Evolutionary conservation across 2,113 vertebrate species (phyloP), one percentile per base, ranked within the genome.

Genomic region (Alethe castanea): DNA sequence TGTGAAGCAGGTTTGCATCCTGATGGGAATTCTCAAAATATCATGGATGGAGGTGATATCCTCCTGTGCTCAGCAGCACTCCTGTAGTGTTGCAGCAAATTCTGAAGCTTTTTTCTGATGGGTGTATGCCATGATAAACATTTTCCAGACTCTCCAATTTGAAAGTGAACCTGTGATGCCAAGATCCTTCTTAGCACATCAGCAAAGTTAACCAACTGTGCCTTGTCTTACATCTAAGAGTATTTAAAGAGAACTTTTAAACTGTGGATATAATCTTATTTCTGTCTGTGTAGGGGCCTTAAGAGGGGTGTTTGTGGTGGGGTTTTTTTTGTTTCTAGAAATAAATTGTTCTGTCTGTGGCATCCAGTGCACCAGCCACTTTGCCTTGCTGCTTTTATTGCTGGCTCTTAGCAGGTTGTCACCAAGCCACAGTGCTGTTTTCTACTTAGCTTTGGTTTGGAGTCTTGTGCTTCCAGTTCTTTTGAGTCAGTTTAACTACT

Each of bases 1-100:
- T 1, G 0, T 15, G 65, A 90, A 33, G 57, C 1, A 1, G 14
- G 6, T 67, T 79, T 44, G 47, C 5, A 0, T 38, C 59, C 26
- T 73, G 19, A 53, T 52, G 42, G 59, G 54, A 48, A 29, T 64
- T 86, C 45, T 76, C 33, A 36, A 40, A 82, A n/a, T 44, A 7
- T 8, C 5, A 1, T 3, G 29, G 35, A 19, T 59, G 22, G 81
- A 73, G 31, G 7, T 8, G 4, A 23, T 36, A 6, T 10, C 31
- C 18, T 66, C 8, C 36, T 29, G 35, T 33, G n/a, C 54, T 71
- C 11, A 61, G 62, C 74, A 86, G 36, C 29, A 7, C 33, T 60
- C 24, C n/a, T n/a, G 35, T 29, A 26, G 16, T 48, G 42, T 20
- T 56, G 38, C 53, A 54, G 26, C 59, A 53, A 83, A 53, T 88